Base-by-base conservation (phyloP, 2,113 vertebrate species). In the Syngnathoides biaculeatus region DNA sequence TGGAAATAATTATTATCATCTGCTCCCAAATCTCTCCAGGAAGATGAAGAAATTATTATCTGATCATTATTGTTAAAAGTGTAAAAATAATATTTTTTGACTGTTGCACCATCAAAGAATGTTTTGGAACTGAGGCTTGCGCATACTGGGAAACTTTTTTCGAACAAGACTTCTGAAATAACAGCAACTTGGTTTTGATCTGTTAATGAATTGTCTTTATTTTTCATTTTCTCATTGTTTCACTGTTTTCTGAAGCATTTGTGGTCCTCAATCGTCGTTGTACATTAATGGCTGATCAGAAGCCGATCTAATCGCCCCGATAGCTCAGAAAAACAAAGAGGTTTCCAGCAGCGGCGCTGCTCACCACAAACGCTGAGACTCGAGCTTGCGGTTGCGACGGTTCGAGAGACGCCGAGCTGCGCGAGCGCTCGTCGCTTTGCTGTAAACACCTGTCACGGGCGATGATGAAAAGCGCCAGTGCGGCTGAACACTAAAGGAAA, bases 401-500 rank as follows among this genome's bases (percentile, higher is more conserved):
- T 22, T 67, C 53, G 13, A 38, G 13, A 13, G 67, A 61, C 48
- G 62, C 35, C 13, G 30, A 67, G 58, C 55, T 5, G 38, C 8
- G 65, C 22, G 57, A 50, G 15, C 19, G 66, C 78, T 84, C 78
- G 66, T 82, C 63, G 68, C 65, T 7, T 3, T 42, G 64, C 72
- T 80, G 74, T 77, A 67, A 88, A 80, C 78, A 79, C 67, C 78
- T 80, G 82, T 82, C 82, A 84, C 8, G 3, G 15, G 63, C n/a
- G 8, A 63, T 79, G 79, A 87, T 84, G 80, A 78, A 86, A 73
- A 74, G 79, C 47, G 6, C 65, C 71, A 9, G 57, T 27, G 78
- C 47, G 58, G 75, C 75, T 64, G 73, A 75, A 83, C 79, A 87
- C 78, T 85, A 75, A 83, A 72, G 72, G 72, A 81, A 86, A 86